Evolutionary conservation across 2,888 invertebrate genomes (phyloP), one percentile per base, ranked within the genome.

Genomic region (Chymomyza amoena): DNA sequence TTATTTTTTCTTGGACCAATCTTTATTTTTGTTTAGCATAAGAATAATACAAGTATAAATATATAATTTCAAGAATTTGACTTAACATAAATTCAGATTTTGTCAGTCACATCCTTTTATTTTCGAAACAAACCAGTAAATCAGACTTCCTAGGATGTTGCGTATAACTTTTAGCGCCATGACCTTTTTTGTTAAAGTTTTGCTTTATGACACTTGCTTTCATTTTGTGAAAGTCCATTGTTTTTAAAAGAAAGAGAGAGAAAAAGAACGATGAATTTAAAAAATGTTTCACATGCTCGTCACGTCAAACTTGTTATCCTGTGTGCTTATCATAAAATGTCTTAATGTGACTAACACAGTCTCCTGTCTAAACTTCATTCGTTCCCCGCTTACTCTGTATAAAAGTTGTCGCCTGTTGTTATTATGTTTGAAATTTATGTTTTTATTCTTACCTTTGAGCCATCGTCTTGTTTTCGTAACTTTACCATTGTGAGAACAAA

Each of bases 251-350:
- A n/a, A n/a, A n/a, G n/a, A n/a, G n/a, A n/a, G n/a, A n/a, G n/a
- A n/a, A 78, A 63, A 70, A 62, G 56, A 67, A 61, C 72, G 68
- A 70, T 62, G 67, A 73, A 70, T 71, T 68, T 64, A 71, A 79
- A 60, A 73, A 69, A 71, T 68, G 57, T 32, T 64, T 59, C 32
- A n/a, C 73, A 80, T 80, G 74, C 80, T 79, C 73, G 75, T 81
- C 82, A 80, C 82, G 80, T 80, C 75, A 70, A 75, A 81, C 82
- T 80, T 80, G 80, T 81, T 81, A 80, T 80, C 80, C 69, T 81
- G 75, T 73, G 73, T 71, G 75, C 80, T 81, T 79, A 80, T 80
- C 80, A 75, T 79, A 80, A 72, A 81, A 81, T 81, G 81, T 80
- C 80, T 80, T 77, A 81, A 72, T 81, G 77, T 79, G 79, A 75